Evolutionary conservation across 2,888 invertebrate genomes (phyloP), one percentile per base, ranked within the genome.

Genomic region (Ophion ventricosus): DNA sequence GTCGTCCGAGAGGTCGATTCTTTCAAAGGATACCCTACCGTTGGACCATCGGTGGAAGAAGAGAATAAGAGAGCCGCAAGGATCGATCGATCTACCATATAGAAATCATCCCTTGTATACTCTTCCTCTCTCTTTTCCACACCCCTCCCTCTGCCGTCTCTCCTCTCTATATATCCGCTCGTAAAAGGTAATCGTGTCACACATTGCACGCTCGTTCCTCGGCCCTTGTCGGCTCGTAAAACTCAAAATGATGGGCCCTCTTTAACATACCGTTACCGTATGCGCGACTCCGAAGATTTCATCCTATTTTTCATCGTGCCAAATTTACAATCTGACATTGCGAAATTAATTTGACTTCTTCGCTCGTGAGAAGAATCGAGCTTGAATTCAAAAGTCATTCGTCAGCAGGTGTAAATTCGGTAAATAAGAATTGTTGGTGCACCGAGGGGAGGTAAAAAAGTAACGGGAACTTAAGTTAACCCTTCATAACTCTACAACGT

Each of bases 221-320:
- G 86, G 87, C 78, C 85, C 83, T 90, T 91, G 86, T 86, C 89
- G 86, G 85, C 88, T 91, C 89, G 89, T 91, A 91, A 91, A 90
- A 87, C 88, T 86, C 88, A 88, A 90, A 89, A 82, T 83, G 87
- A 90, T 82, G 89, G 87, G 89, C 87, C 73, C 87, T 88, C 88
- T 90, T 91, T 90, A 90, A 88, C 91, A 90, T 91, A 90, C 90
- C 88, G 90, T 90, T 89, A 89, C 83, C 77, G 84, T 70, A 85
- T 85, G 86, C 82, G 86, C 81, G 84, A 69, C 87, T 87, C 86
- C 88, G 90, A 91, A 92, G 91, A 92, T 90, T 88, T 87, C 87
- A 25, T 23, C 35, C 86, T 86, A 87, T 88, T 87, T 87, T 88
- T 87, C 87, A 88, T 88, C 88, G 87, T 40, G 35, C 23, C 54